These are phyloP conservation scores for Pseudococcus longispinus DNA, from an alignment of 2,888 invertebrate species.

Conservation along the genomic window DNA sequence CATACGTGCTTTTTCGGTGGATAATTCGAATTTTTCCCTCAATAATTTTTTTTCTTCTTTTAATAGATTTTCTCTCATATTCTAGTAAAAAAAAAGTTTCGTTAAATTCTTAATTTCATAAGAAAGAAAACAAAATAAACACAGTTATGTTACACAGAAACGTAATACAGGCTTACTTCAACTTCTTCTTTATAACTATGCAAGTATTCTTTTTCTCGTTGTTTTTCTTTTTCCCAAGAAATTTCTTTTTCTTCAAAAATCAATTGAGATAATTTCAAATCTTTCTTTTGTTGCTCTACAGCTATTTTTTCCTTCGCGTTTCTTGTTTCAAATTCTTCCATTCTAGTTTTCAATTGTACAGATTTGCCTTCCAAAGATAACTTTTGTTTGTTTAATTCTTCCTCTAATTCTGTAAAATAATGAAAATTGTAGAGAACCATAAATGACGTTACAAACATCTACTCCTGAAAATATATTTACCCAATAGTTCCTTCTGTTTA, in stretches of 20 bases:
- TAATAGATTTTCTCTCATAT: conserved; percentile 43
- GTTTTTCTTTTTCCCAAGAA: conserved; percentile 47
- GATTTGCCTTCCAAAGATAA: conserved; percentile 27
- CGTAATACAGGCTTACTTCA: background rate
- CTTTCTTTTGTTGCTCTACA: conserved; percentile 47
- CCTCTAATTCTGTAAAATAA: conserved; percentile 48
- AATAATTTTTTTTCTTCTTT: conserved; percentile 46
- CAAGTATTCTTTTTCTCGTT: conserved; percentile 48
- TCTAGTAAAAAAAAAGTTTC: background rate
- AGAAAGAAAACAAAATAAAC: no score
- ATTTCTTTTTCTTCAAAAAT: conserved; percentile 49
- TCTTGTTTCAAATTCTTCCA: conserved; percentile 49
- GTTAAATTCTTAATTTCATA: background rate
- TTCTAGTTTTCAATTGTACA: background rate
- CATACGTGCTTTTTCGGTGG: conserved; percentile 42
- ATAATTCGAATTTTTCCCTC: conserved; percentile 50
- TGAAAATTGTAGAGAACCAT: background rate
- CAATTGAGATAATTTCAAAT: conserved; percentile 33
- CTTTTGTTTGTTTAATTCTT: conserved; percentile 46
- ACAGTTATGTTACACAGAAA: background rate
- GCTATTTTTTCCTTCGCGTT: conserved; percentile 37
- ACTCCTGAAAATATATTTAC: background rate
- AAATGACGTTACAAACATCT: background rate
- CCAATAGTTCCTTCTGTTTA: conserved; percentile 34
- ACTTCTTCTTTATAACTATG: conserved; percentile 47